Conservation (phyloP, 2,113 vertebrate genomes). For the Prunella fulvescens region DNA sequence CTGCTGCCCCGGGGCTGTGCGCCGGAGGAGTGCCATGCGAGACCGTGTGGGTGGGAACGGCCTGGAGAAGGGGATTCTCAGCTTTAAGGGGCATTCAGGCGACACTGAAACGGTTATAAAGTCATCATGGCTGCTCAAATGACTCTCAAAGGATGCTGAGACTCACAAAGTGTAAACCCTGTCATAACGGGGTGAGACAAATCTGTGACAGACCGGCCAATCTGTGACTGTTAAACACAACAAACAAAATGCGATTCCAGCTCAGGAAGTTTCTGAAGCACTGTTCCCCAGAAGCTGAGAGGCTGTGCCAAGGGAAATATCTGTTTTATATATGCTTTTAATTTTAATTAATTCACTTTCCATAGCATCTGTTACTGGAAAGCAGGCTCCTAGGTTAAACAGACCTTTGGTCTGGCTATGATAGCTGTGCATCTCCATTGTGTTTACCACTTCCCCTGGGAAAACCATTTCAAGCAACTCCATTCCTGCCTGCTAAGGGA, state of each 20-base stretch:
- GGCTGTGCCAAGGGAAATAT: not conserved
- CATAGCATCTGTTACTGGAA: slow-evolving; percentile 33
- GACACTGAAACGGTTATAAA: not conserved
- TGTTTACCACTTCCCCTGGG: not conserved
- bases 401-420: slow-evolving; percentile 11
- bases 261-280: slow-evolving; percentile 5
- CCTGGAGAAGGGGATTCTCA: fast-evolving
- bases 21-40: fast-evolving
- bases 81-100: not conserved
- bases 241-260: not conserved
- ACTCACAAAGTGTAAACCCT: not conserved
- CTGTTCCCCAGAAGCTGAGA: slow-evolving; percentile 6
- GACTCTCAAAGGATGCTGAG: not conserved
- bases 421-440: not conserved
- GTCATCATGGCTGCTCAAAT: not conserved
- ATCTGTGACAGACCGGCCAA: not conserved
- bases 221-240: not conserved
- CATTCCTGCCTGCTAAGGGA: not conserved
- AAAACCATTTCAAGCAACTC: not conserved
- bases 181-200: not conserved
- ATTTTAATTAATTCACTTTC: slow-evolving; percentile 58
- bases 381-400: slow-evolving; percentile 5
- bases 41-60: fast-evolving
- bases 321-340: slow-evolving; percentile 26
- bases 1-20: fast-evolving